Conservation (phyloP, 2,888 invertebrate genomes). For the Protophormia terraenovae region DNA sequence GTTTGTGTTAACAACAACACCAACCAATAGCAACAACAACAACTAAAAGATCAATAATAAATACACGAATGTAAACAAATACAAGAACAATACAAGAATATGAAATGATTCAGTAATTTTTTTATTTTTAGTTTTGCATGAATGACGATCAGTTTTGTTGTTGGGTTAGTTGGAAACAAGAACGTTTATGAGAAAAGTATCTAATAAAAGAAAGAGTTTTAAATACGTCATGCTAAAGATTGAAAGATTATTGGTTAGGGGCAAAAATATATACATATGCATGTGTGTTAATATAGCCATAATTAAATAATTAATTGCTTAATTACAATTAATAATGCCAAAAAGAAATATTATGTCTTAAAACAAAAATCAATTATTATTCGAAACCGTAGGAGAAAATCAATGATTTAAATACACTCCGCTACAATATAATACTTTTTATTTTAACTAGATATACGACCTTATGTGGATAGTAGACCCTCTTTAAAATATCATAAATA, state of each 20-base stretch:
- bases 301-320: too few species aligned
- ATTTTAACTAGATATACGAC: too few species aligned
- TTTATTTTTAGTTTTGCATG: background rate
- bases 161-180: background rate
- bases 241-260: background rate
- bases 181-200: background rate
- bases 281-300: too few species aligned
- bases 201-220: background rate
- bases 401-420: too few species aligned
- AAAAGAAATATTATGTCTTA: too few species aligned
- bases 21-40: background rate
- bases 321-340: too few species aligned
- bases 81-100: too few species aligned
- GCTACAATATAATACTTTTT: too few species aligned
- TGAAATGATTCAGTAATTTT: background rate
- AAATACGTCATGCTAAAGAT: conserved; percentile 11
- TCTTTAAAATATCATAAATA: too few species aligned
- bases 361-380: too few species aligned
- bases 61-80: conserved; percentile 1
- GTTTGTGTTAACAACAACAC: conserved; percentile 1
- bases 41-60: background rate
- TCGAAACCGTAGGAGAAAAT: too few species aligned
- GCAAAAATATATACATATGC: background rate
- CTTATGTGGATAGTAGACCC: too few species aligned
- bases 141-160: conserved; percentile 12